phyloP scores from a whole-genome alignment of 2,113 vertebrate genomes.

The Arizona elegans region DNA sequence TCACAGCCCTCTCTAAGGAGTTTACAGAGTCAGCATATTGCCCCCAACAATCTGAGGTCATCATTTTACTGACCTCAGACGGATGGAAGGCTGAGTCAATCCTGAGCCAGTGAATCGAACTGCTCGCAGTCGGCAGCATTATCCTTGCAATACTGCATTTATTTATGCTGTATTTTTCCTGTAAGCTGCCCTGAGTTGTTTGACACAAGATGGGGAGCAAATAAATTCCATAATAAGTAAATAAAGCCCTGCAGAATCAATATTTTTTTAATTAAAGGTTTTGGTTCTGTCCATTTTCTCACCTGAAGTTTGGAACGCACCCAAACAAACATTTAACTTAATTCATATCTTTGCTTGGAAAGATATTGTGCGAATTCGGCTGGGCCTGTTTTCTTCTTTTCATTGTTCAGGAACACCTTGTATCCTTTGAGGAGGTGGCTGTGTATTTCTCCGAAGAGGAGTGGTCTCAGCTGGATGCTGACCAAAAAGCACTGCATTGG shows the following conservation, averaged over 20 bases:
- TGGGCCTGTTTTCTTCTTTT: not conserved
- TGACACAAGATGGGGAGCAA: not conserved
- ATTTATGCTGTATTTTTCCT: too few relatives aligned
- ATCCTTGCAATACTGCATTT: too few relatives aligned
- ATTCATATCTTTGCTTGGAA: not conserved
- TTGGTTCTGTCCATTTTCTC: not conserved
- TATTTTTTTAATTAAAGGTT: not conserved
- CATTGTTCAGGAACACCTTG: not conserved
- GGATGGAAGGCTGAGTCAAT: too few relatives aligned
- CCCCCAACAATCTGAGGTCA: too few relatives aligned
- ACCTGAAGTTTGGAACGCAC: not conserved
- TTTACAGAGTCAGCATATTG: too few relatives aligned
- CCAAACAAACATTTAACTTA: not conserved
- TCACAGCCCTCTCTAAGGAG: too few relatives aligned
- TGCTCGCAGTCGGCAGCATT: too few relatives aligned
- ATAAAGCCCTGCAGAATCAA: not conserved
- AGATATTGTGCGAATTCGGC: not conserved
- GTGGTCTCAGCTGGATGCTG: not conserved
- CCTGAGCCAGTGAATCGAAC: too few relatives aligned
- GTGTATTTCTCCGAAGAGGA: not conserved
- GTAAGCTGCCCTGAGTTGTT: too few relatives aligned
- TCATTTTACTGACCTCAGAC: too few relatives aligned
- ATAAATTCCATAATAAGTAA: not conserved
- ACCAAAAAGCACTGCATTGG: not conserved
- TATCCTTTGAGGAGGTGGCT: not conserved